Evolutionary conservation across 2,113 vertebrate genomes (phyloP).

Genomic region (Ammodytes marinus): DNA sequence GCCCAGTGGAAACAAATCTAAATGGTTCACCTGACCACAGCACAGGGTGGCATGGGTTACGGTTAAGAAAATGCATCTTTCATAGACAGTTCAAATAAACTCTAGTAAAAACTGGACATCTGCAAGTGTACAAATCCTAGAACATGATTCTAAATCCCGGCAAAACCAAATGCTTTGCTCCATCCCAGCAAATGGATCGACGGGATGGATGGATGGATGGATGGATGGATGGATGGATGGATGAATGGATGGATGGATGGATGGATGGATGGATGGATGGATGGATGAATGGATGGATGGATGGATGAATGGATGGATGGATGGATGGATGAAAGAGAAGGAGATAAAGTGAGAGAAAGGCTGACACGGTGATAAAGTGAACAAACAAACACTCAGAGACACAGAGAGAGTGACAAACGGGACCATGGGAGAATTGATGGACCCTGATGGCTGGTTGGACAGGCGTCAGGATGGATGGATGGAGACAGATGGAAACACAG

Average conservation of each 20-base stretch:
- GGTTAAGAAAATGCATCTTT: conserved; percentile 86
- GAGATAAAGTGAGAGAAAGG: conserved; percentile 65
- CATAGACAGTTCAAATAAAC: conserved; percentile 87
- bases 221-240: conserved; percentile 21
- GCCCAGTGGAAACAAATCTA: background rate
- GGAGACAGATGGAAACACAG: conserved; percentile 57
- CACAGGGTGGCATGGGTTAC: conserved; percentile 78
- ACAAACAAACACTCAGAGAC: conserved; percentile 66
- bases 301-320: background rate
- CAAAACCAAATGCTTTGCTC: conserved; percentile 31
- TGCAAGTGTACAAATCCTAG: conserved; percentile 19
- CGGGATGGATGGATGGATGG: background rate
- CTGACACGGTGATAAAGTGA: conserved; percentile 69
- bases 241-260: conserved; percentile 9
- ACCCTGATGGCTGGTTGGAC: conserved; percentile 58
- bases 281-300: conserved; percentile 23
- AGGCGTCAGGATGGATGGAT: conserved; percentile 64
- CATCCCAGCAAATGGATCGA: conserved; percentile 32
- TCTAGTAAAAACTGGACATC: conserved; percentile 6
- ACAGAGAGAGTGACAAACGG: conserved; percentile 65
- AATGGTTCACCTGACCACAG: background rate
- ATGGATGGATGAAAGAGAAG: conserved; percentile 37
- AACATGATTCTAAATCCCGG: conserved; percentile 22
- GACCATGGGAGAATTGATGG: conserved; percentile 68
- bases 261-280: conserved; percentile 24